Conservation (phyloP, 2,113 vertebrate genomes). For the Gambusia holbrooki region DNA sequence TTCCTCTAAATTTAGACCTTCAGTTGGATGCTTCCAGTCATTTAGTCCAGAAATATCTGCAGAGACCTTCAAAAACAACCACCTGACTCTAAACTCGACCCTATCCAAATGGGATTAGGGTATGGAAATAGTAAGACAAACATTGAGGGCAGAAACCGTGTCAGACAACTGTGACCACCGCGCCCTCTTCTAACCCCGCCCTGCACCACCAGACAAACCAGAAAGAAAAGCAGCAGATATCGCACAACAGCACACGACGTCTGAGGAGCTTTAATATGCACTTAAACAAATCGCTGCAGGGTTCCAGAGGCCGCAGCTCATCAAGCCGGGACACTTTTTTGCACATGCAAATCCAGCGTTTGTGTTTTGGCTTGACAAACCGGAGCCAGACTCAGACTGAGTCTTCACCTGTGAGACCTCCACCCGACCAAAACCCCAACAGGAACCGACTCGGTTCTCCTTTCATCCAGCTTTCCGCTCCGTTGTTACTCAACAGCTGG, state of each 20-base stretch:
- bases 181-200: conserved; percentile 41
- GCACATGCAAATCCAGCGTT: conserved; percentile 71
- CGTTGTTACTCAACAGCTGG: conserved; percentile 30
- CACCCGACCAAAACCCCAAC: conserved; percentile 22
- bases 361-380: conserved; percentile 48
- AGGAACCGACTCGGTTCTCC: conserved; percentile 4
- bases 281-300: conserved; percentile 60
- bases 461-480: conserved; percentile 29
- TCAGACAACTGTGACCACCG: conserved; percentile 56
- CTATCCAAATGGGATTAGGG: conserved; percentile 52
- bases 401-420: conserved; percentile 56
- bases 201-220: conserved; percentile 48
- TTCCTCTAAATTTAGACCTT: conserved; percentile 34
- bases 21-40: conserved; percentile 37
- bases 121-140: conserved; percentile 75
- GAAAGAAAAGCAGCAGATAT: conserved; percentile 24
- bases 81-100: conserved; percentile 56
- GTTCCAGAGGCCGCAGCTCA: conserved; percentile 20
- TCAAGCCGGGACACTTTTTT: conserved; percentile 57
- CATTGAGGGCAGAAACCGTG: conserved; percentile 67
- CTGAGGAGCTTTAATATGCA: conserved; percentile 51
- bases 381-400: conserved; percentile 34
- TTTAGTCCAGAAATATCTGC: conserved; percentile 42
- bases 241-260: conserved; percentile 16
- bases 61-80: conserved; percentile 60